A percentile compares a stretch with the other conserved stretches of the same genome.
These are phyloP conservation scores for Malurus splendens DNA, from an alignment of 2,797 vertebrate genomes.

Conservation along the genomic window DNA sequence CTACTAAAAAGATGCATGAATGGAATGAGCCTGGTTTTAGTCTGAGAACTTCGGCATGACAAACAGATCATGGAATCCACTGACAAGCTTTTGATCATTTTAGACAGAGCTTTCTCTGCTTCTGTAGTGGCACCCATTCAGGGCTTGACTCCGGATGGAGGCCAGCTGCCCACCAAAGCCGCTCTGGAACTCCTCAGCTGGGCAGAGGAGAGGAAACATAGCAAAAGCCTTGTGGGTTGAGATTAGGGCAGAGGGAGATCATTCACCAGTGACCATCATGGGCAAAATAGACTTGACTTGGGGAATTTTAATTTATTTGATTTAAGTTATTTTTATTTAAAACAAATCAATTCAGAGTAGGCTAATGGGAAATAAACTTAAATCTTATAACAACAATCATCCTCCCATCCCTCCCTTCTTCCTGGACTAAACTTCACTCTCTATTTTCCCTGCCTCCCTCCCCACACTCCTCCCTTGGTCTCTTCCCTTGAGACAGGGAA, in stretches of 20 bases:
- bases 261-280: not conserved
- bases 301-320: too few species aligned
- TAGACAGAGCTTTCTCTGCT: not conserved
- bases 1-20: not conserved
- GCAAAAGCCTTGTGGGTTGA: not conserved
- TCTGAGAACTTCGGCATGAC: not conserved
- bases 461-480: too few species aligned
- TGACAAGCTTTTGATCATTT: not conserved
- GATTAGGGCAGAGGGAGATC: not conserved
- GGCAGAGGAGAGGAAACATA: not conserved
- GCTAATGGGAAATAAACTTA: not conserved
- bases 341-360: not conserved
- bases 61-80: not conserved
- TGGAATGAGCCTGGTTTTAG: not conserved
- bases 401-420: not conserved
- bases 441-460: not conserved
- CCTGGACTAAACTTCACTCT: not conserved
- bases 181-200: not conserved
- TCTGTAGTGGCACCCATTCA: not conserved
- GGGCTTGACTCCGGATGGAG: not conserved
- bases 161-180: not conserved
- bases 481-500: not conserved
- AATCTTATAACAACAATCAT: not conserved
- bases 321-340: not conserved
- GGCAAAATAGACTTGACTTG: not conserved